A percentile compares a stretch with the other conserved stretches of the same genome.
These are phyloP conservation scores for Cotesia glomerata DNA, from an alignment of 1,140 invertebrate species.

Conservation along the genomic window DNA sequence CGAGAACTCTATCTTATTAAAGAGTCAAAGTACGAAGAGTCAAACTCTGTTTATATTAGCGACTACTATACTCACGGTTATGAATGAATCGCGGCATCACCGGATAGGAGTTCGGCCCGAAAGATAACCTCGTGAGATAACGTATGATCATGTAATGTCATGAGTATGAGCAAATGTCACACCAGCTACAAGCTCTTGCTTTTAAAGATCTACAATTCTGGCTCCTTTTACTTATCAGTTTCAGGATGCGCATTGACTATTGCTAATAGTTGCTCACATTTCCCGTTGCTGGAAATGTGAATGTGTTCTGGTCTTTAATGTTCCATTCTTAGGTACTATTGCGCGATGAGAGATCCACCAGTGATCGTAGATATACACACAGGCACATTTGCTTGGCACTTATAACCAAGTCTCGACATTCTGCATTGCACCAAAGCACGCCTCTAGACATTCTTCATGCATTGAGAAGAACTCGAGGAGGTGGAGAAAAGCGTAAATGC, in stretches of 20 bases:
- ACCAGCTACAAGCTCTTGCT: neutral
- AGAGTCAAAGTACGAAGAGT: neutral
- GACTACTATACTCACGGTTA: conserved; percentile 9
- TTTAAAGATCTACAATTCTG: neutral
- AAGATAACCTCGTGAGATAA: conserved; percentile 28
- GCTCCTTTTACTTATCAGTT: neutral
- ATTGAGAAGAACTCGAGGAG: neutral
- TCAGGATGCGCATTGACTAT: neutral
- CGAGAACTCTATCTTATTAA: too few relatives aligned
- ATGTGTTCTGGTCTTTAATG: conserved; percentile 8
- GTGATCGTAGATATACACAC: neutral
- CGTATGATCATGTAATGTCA: neutral
- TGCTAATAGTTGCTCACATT: conserved; percentile 1
- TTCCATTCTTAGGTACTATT: conserved; percentile 9
- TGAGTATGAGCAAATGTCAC: conserved; percentile 11
- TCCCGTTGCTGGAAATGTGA: neutral
- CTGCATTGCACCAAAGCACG: conserved; percentile 21
- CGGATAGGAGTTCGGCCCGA: conserved; percentile 11
- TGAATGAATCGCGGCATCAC: conserved; percentile 23
- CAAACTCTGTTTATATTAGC: conserved; percentile 13
- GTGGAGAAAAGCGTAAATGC: conserved; percentile 16
- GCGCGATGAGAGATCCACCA: too few relatives aligned
- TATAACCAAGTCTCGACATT: conserved; percentile 25
- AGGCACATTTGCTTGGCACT: conserved; percentile 17
- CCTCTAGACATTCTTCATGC: conserved; percentile 12